Percentiles rank a stretch among this genome's conserved stretches.
These are phyloP conservation scores for Campylomormyrus numenius DNA, from an alignment of 2,113 vertebrate genomes.

Conservation along the genomic window DNA sequence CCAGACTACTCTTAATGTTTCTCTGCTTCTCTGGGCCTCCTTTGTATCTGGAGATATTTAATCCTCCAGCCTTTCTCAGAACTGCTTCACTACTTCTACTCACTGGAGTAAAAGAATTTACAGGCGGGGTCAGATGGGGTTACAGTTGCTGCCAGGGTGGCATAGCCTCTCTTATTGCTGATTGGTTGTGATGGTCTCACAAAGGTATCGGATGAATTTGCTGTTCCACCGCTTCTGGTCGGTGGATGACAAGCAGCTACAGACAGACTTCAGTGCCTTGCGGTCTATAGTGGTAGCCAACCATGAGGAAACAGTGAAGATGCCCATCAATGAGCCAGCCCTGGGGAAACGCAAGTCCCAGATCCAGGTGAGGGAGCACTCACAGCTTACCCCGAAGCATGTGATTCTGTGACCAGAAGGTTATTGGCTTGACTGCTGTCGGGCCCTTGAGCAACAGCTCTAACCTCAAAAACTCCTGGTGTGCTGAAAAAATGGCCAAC, in stretches of 20 bases:
- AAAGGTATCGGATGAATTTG: slow-evolving; percentile 84
- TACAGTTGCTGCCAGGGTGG: neutral
- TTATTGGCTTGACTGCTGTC: neutral
- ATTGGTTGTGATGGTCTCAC: neutral
- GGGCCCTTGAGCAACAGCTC: neutral
- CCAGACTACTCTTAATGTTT: neutral
- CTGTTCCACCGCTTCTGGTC: slow-evolving; percentile 98
- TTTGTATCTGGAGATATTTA: neutral
- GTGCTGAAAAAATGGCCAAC: neutral
- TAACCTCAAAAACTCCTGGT: neutral
- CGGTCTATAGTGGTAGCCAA: slow-evolving; percentile 90
- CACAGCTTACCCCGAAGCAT: neutral
- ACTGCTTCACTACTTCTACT: neutral
- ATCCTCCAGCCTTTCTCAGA: neutral
- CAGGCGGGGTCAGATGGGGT: neutral
- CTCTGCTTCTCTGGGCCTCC: neutral
- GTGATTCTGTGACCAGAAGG: neutral
- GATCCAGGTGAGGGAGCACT: slow-evolving; percentile 69
- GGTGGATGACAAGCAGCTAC: slow-evolving; percentile 87
- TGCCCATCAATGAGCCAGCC: slow-evolving; percentile 93
- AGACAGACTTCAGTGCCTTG: slow-evolving; percentile 86
- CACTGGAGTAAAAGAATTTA: neutral
- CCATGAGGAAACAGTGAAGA: slow-evolving; percentile 89
- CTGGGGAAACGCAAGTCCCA: slow-evolving; percentile 82
- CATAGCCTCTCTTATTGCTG: neutral